Percentiles rank a stretch among this genome's conserved stretches.
Evolutionary conservation across 2,113 vertebrate species (phyloP).

Genomic region (Nyctereutes procyonoides): DNA sequence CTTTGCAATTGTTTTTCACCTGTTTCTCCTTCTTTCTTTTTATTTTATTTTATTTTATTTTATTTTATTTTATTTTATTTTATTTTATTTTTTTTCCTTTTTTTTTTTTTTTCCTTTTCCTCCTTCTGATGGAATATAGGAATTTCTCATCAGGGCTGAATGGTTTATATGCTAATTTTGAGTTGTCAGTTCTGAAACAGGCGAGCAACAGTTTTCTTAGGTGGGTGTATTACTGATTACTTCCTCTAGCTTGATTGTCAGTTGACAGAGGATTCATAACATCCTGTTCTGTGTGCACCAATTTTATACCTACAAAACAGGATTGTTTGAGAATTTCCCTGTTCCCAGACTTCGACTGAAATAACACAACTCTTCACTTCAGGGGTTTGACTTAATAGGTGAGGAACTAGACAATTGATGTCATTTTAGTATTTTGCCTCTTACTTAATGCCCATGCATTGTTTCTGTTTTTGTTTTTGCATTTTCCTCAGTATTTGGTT

Average conservation of each 20-base stretch:
- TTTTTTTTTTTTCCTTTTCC: not conserved
- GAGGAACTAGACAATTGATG: not conserved
- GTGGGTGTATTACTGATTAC: not conserved
- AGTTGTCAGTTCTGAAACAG: not conserved
- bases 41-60: too few relatives aligned
- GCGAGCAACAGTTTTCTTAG: not conserved
- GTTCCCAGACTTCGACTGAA: not conserved
- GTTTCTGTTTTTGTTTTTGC: not conserved
- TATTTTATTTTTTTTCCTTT: not conserved
- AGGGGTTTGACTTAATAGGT: not conserved
- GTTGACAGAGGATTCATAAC: not conserved
- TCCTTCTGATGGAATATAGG: not conserved
- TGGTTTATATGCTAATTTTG: not conserved
- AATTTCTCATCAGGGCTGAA: not conserved
- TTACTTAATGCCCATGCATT: not conserved
- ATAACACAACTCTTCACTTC: not conserved
- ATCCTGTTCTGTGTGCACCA: not conserved
- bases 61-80: too few relatives aligned
- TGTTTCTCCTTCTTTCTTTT: not conserved
- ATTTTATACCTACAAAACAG: not conserved
- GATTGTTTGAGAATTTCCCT: not conserved
- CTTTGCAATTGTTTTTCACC: not conserved
- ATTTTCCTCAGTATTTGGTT: not conserved
- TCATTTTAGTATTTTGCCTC: not conserved
- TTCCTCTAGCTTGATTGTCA: not conserved